Evolutionary conservation across 2,888 invertebrate genomes (phyloP).

Genomic region (Strigamia crassipes): DNA sequence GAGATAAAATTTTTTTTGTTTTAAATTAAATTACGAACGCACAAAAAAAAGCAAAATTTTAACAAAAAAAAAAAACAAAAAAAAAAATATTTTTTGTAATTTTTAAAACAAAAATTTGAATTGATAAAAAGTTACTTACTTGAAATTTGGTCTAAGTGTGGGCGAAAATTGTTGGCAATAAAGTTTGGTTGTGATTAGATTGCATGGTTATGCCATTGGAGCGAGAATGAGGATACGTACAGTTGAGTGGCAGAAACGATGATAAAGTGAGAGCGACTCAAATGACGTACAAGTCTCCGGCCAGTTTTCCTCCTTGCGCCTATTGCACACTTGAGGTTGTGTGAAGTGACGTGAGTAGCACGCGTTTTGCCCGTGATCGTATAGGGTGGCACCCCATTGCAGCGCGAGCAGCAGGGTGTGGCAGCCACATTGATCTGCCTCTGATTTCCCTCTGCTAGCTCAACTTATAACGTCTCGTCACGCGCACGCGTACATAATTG

Average conservation of each 20-base stretch:
- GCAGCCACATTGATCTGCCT: constrained; percentile 3
- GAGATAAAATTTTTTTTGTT: too few relatives aligned
- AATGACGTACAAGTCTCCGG: not conserved
- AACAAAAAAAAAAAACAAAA: too few relatives aligned
- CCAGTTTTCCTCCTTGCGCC: not conserved
- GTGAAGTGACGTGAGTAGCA: not conserved
- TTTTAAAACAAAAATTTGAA: too few relatives aligned
- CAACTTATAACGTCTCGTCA: not conserved
- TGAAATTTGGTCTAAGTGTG: too few relatives aligned
- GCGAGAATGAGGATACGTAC: too few relatives aligned
- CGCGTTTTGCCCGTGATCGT: constrained; percentile 3
- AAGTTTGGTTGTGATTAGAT: too few relatives aligned
- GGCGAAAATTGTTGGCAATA: too few relatives aligned
- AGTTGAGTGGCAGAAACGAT: not conserved
- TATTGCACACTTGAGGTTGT: constrained; percentile 10
- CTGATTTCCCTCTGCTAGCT: constrained; percentile 1
- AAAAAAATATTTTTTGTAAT: too few relatives aligned
- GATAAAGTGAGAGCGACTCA: not conserved
- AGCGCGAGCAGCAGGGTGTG: constrained; percentile 10
- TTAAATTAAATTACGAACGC: too few relatives aligned
- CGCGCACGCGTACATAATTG: constrained; percentile 2
- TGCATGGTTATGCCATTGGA: too few relatives aligned
- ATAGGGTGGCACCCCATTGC: not conserved
- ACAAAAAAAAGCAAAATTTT: too few relatives aligned
- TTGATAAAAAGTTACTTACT: too few relatives aligned